phyloP scores from a whole-genome alignment of 2,797 vertebrate species.

The Coluber constrictor region DNA sequence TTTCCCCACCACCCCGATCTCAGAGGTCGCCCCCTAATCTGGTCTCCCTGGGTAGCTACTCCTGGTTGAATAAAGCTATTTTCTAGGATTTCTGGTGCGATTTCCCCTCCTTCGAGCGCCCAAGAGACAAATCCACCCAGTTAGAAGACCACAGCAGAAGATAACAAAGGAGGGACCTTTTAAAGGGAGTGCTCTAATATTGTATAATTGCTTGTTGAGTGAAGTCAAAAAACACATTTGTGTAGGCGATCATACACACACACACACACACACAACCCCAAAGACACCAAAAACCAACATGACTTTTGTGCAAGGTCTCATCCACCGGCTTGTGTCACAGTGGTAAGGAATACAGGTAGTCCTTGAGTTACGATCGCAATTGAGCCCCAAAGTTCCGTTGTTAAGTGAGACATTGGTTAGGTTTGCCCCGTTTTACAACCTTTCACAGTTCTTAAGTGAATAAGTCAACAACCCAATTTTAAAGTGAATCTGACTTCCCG shows the following conservation, averaged over 20 bases:
- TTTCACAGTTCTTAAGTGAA: too few species aligned
- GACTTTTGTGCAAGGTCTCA: neutral
- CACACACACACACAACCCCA: neutral
- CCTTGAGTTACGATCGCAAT: neutral
- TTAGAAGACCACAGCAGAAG: neutral
- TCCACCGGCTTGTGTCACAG: neutral
- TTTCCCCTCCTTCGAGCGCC: neutral
- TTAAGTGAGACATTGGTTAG: too few species aligned
- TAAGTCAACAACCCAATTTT: too few species aligned
- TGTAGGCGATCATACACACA: neutral
- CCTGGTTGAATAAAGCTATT: neutral
- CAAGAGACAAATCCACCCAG: neutral
- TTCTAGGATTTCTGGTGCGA: neutral
- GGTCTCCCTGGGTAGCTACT: neutral
- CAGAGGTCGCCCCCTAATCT: neutral
- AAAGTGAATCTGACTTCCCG: too few species aligned
- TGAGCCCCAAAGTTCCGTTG: too few species aligned
- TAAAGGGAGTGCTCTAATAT: neutral
- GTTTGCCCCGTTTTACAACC: too few species aligned
- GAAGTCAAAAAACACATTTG: neutral
- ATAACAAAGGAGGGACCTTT: neutral
- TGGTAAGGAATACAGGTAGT: neutral
- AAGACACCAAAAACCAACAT: neutral
- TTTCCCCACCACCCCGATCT: neutral
- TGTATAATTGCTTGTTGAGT: neutral